Base-by-base conservation (phyloP, 2,797 vertebrate species). In the Choloepus didactylus region DNA sequence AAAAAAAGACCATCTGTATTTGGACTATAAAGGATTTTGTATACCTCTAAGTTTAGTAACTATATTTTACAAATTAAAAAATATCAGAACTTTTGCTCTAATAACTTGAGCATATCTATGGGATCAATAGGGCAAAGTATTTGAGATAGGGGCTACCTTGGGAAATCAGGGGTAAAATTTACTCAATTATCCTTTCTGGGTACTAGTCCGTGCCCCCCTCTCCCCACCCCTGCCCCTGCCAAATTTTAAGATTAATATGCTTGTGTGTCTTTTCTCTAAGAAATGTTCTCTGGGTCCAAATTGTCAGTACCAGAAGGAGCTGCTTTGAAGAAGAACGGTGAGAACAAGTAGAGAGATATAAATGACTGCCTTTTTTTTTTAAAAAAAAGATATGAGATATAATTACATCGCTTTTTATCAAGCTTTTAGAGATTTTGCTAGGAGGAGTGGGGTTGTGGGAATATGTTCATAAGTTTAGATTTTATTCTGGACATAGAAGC, bases 401-500 rank as follows among this genome's bases (percentile, higher is more conserved):
- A 91, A 69, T 91, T 83, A 76, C 29, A 56, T 62, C 19, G 49
- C 31, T 87, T 94, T 86, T 95, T 93, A 89, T 62, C 89, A 82
- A 0, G 23, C 67, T 89, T 94, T 95, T 72, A 79, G 81, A 96
- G 80, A 76, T 67, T 84, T n/a, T 49, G 19, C 54, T 73, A n/a
- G 89, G 67, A 95, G 25, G n/a, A n/a, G 31, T 23, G 2, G 41
- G n/a, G 44, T 21, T 21, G 38, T 80, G 60, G 77, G 77, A 82
- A 87, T 41, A 77, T 66, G 92, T 46, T 86, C 49, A 6, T n/a
- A 94, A 94, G 76, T 93, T 97, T 82, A 82, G 54, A 44, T 89
- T 95, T 82, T 69, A 81, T 85, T 96, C 64, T 89, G 89, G 89
- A 60, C 27, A 64, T 59, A 95, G 92, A 72, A 66, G 87, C 60